Evolutionary conservation across 2,113 vertebrate species (phyloP), one percentile per base, ranked within the genome.

Genomic region (Semicossyphus pulcher): DNA sequence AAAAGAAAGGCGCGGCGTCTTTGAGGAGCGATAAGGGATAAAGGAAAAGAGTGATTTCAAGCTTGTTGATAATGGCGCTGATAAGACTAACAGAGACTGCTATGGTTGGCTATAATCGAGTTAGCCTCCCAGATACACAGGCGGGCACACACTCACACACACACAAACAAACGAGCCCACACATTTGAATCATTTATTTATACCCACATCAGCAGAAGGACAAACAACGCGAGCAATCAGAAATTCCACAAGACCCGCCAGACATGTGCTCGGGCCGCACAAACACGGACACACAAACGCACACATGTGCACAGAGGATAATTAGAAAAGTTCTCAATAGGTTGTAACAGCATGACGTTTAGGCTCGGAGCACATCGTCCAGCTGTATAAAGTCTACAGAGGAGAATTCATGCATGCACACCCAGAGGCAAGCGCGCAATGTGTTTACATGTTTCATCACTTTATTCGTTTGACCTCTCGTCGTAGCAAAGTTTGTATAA

Each of bases 371-470:
- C 65, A 83, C 88, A 81, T 87, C 83, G 56, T 56, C 32, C 83
- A 84, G 87, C 82, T 88, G 80, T 81, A 74, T 62, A 89, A 91
- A 87, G 86, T 84, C 73, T 86, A 51, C 76, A 71, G 57, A 71
- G 20, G 31, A 56, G 48, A 70, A 45, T 42, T 23, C 37, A 47
- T 47, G 42, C 51, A 65, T 10, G 6, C 45, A 67, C 36, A 42
- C 28, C n/a, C 56, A 45, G 4, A 62, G 25, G 9, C 20, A 63
- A 59, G 36, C 54, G 14, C 10, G 28, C 28, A 57, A 56, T 67
- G 47, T 56, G 39, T 3, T 32, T 48, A 48, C 11, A 28, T 77
- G 41, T 70, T 63, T 82, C 31, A 59, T 63, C 36, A 36, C 26
- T 65, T 79, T 67, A 83, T 86, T 82, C 44, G 58, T 84, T 61